These are phyloP conservation scores for Alethe diademata DNA, from an alignment of 2,113 vertebrate species.

Conservation along the genomic window DNA sequence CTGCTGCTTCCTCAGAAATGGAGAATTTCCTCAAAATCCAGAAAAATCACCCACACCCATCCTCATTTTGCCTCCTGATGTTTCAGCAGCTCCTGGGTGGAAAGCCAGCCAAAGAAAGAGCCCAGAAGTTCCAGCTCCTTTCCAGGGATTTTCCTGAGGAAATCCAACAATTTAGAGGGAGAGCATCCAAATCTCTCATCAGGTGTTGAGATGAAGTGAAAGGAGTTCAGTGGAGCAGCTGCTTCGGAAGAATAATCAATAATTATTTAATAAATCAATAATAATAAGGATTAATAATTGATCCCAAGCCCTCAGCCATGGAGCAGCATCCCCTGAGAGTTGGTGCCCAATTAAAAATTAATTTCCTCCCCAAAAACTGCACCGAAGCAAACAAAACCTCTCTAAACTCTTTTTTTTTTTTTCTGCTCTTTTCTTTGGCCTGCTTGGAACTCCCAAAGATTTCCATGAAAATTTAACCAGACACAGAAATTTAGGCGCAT, in stretches of 20 bases:
- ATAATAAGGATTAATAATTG: not conserved
- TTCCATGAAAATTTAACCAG: not conserved
- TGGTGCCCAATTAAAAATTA: not conserved
- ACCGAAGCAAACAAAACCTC: not conserved
- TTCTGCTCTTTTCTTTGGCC: not conserved
- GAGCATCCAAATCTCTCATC: not conserved
- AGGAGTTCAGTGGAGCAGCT: not conserved
- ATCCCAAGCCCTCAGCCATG: fast-evolving
- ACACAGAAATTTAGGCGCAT: not conserved
- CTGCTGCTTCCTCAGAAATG: too few species aligned
- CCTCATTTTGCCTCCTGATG: not conserved
- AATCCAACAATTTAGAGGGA: not conserved
- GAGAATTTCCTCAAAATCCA: too few species aligned
- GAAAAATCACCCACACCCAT: too few species aligned
- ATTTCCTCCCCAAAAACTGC: not conserved
- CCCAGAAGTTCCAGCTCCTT: not conserved
- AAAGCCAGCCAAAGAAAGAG: not conserved
- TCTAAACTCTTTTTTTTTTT: not conserved
- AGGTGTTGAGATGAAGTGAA: not conserved
- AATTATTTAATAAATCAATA: not conserved
- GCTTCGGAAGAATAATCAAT: not conserved
- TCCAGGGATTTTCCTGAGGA: not conserved
- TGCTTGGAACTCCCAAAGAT: not conserved
- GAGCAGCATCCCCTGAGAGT: fast-evolving
- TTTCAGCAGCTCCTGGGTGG: not conserved